Percentiles rank a stretch among this genome's conserved stretches.
Evolutionary conservation across 1,140 invertebrate genomes (phyloP).

Genomic region (Atta cephalotes): DNA sequence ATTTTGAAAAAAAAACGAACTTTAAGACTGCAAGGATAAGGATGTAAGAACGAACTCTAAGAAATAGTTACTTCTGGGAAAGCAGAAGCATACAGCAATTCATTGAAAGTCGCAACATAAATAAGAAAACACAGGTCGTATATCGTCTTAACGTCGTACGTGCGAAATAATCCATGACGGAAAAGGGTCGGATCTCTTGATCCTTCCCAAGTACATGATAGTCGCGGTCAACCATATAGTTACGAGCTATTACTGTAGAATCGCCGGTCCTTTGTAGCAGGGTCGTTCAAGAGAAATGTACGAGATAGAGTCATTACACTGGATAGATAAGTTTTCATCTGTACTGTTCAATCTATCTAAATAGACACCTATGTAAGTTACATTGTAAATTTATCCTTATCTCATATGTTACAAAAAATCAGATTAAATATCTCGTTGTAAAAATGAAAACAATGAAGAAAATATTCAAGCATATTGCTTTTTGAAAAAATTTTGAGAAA

Average conservation of each 20-base stretch:
- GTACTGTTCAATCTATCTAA: conserved; percentile 53
- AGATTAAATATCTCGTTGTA: not conserved
- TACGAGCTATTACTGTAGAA: conserved; percentile 73
- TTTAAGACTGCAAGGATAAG: not conserved
- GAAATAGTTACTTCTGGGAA: conserved; percentile 63
- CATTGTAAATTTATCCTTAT: conserved; percentile 25
- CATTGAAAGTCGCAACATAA: conserved; percentile 51
- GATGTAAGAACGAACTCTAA: conserved; percentile 49
- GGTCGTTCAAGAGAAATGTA: conserved; percentile 66
- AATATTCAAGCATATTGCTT: not conserved
- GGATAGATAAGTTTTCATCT: conserved; percentile 72
- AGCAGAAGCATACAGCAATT: conserved; percentile 41
- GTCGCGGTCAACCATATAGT: conserved; percentile 70
- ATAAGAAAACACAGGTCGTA: conserved; percentile 20
- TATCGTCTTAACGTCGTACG: conserved; percentile 10
- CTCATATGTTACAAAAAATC: not conserved
- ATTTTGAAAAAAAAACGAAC: not conserved
- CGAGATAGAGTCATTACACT: conserved; percentile 73
- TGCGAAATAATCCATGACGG: conserved; percentile 52
- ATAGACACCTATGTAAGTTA: conserved; percentile 52
- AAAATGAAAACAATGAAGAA: not conserved
- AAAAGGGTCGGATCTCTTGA: conserved; percentile 50
- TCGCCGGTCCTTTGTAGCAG: conserved; percentile 70
- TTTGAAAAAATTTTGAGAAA: not conserved
- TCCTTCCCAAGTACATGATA: conserved; percentile 61